These are phyloP conservation scores for Parambassis ranga DNA, from an alignment of 2,797 vertebrate species.

Conservation along the genomic window DNA sequence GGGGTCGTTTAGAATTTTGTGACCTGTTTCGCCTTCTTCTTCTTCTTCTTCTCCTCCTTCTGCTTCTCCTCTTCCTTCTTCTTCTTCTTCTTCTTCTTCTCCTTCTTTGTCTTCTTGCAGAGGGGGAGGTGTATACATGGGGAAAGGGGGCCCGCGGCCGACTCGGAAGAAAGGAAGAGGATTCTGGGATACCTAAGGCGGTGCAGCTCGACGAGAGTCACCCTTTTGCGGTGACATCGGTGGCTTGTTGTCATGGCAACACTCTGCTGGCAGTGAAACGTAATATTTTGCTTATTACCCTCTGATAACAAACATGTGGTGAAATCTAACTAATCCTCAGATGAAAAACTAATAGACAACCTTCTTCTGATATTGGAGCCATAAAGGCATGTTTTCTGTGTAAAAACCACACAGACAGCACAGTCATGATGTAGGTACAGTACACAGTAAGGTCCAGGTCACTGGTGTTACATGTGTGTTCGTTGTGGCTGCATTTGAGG, in stretches of 20 bases:
- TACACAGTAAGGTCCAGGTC: too few relatives aligned
- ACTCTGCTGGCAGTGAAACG: conserved; percentile 93
- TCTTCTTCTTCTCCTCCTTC: conserved; percentile 14
- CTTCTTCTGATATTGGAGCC: neutral
- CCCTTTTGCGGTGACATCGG: conserved; percentile 89
- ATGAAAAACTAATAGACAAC: conserved; percentile 34
- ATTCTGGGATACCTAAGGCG: conserved; percentile 85
- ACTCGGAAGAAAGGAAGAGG: conserved; percentile 93
- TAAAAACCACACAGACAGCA: too few relatives aligned
- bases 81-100: conserved; percentile 9
- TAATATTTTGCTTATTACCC: conserved; percentile 83
- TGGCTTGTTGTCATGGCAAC: conserved; percentile 98
- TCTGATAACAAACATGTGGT: conserved; percentile 57
- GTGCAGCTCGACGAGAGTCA: conserved; percentile 92
- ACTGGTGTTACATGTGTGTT: too few relatives aligned
- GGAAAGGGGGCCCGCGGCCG: conserved; percentile 97
- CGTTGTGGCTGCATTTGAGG: too few relatives aligned
- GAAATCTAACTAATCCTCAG: conserved; percentile 44
- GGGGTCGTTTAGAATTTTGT: conserved; percentile 5
- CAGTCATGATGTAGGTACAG: too few relatives aligned
- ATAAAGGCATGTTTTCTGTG: conserved; percentile 1
- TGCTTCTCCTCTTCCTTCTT: conserved; percentile 2
- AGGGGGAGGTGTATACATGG: conserved; percentile 95
- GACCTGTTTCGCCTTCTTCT: conserved; percentile 14
- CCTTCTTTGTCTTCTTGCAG: conserved; percentile 69